A percentile compares a stretch with the other conserved stretches of the same genome.
Evolutionary conservation across 2,797 vertebrate species (phyloP).

Genomic region (Hemibagrus guttatus): DNA sequence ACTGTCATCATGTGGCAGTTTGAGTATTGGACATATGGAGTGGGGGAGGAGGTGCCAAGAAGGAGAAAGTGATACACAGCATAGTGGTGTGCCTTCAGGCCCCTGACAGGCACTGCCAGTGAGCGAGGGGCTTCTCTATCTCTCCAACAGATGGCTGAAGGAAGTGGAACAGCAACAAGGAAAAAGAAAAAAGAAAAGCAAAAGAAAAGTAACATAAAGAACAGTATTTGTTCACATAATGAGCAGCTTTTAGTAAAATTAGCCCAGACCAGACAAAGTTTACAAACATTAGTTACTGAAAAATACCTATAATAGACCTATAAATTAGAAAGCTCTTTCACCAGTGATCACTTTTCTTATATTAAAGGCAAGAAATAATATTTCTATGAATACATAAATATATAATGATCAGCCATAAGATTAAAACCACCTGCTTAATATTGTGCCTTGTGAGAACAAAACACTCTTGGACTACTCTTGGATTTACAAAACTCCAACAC

Average conservation of each 20-base stretch:
- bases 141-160: constrained; percentile 72
- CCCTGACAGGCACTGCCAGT: constrained; percentile 50
- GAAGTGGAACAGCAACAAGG: constrained; percentile 27
- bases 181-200: constrained; percentile 32
- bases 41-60: constrained; percentile 42
- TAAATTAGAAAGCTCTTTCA: neutral
- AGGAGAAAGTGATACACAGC: constrained; percentile 33
- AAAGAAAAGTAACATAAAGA: constrained; percentile 26
- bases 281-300: neutral
- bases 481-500: no score
- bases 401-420: no score
- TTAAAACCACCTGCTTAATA: no score
- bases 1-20: constrained; percentile 41
- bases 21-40: constrained; percentile 52
- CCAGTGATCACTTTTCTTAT: neutral
- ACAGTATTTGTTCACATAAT: neutral
- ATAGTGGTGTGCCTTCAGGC: constrained; percentile 42
- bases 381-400: no score
- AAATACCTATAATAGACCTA: neutral
- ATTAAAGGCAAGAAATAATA: neutral
- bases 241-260: neutral
- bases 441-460: no score
- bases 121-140: constrained; percentile 62
- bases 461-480: no score
- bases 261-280: neutral